phyloP scores from a whole-genome alignment of 2,797 vertebrate genomes.

The Oceanodroma leucorhoa region DNA sequence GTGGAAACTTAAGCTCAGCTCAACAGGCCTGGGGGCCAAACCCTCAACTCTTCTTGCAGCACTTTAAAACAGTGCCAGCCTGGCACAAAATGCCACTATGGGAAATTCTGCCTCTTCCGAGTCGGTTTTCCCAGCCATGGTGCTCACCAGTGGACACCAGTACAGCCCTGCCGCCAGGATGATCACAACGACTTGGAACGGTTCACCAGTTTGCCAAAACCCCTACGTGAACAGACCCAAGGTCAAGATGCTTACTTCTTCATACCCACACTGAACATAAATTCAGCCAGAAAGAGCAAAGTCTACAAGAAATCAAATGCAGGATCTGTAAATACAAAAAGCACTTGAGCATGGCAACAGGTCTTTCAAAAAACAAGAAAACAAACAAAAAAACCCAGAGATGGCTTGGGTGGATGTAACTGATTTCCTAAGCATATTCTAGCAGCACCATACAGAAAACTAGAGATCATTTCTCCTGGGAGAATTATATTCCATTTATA shows the following conservation, averaged over 20 bases:
- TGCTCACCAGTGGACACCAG: background rate
- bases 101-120: background rate
- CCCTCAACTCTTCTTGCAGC: background rate
- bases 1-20: background rate
- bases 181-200: background rate
- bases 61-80: background rate
- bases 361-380: background rate
- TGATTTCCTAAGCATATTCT: background rate
- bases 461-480: background rate
- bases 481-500: background rate
- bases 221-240: rapidly evolving
- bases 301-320: background rate
- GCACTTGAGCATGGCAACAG: background rate
- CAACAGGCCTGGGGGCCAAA: background rate
- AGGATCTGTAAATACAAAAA: background rate
- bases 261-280: background rate
- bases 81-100: background rate
- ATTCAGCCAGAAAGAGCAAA: background rate
- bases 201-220: background rate
- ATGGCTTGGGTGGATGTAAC: background rate
- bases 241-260: background rate
- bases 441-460: background rate
- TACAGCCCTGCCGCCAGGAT: rapidly evolving
- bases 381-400: background rate
- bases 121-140: background rate